Percentiles rank a stretch among this genome's conserved stretches.
These are phyloP conservation scores for Urocyon cinereoargenteus DNA, from an alignment of 2,797 vertebrate genomes.

Conservation along the genomic window DNA sequence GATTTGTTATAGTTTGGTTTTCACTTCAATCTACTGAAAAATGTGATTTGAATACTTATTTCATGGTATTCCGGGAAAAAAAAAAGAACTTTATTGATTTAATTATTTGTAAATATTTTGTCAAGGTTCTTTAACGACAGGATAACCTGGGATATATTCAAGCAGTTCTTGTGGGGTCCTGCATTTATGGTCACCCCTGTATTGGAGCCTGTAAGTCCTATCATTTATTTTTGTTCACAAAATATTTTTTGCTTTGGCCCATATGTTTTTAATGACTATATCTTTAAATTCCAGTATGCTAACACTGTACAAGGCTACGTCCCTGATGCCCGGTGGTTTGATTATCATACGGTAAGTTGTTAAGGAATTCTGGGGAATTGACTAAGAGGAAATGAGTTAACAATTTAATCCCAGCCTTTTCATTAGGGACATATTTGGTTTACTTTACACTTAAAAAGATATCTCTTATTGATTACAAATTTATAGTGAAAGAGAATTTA, in stretches of 20 bases:
- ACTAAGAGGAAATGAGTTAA: background rate
- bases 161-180: constrained; percentile 94
- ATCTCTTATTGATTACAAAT: constrained; percentile 2
- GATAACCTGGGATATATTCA: constrained; percentile 91
- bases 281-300: constrained; percentile 84
- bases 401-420: background rate
- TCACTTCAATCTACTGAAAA: background rate
- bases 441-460: background rate
- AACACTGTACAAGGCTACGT: constrained; percentile 88
- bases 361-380: background rate
- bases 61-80: background rate
- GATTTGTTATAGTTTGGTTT: background rate
- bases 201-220: constrained; percentile 87
- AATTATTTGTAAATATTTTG: constrained; percentile 35
- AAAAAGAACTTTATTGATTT: background rate
- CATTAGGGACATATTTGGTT: background rate
- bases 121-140: constrained; percentile 91
- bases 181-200: constrained; percentile 93
- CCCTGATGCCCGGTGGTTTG: constrained; percentile 91
- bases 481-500: background rate
- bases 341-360: constrained; percentile 92
- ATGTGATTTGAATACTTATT: background rate
- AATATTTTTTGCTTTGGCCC: background rate
- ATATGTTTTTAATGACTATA: background rate
- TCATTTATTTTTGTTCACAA: background rate